Conservation (phyloP, 2,888 invertebrate genomes). For the Xestia sexstrigata region DNA sequence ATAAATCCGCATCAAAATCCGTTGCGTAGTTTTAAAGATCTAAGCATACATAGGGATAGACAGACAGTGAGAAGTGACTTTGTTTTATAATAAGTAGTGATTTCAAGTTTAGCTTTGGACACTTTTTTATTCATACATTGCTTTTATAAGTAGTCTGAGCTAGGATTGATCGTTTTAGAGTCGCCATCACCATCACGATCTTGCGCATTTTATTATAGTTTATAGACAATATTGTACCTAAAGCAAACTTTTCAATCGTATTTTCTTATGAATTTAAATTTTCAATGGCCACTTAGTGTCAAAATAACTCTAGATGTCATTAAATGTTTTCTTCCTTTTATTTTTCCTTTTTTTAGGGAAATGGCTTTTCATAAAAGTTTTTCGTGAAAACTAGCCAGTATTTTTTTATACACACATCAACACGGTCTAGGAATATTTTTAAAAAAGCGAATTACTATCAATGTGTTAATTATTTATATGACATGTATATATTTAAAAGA, state of each 20-base stretch:
- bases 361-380: not conserved
- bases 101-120: slow-evolving; percentile 4
- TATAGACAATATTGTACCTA: not conserved
- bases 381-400: not conserved
- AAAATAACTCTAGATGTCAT: not conserved
- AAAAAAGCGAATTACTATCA: too few relatives aligned
- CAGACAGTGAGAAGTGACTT: too few relatives aligned
- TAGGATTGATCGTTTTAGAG: not conserved
- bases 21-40: too few relatives aligned
- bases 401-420: too few relatives aligned
- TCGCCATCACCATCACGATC: too few relatives aligned
- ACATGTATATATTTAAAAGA: too few relatives aligned
- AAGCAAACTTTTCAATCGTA: not conserved
- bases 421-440: too few relatives aligned
- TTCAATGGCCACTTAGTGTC: not conserved
- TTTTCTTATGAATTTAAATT: not conserved
- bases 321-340: not conserved
- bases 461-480: too few relatives aligned
- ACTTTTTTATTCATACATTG: not conserved
- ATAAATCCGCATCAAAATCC: too few relatives aligned
- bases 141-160: not conserved
- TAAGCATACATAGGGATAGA: too few relatives aligned
- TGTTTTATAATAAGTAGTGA: too few relatives aligned
- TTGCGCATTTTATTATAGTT: not conserved
- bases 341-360: not conserved